Conservation (phyloP, 1,140 invertebrate genomes). For the Heliconius himera region DNA sequence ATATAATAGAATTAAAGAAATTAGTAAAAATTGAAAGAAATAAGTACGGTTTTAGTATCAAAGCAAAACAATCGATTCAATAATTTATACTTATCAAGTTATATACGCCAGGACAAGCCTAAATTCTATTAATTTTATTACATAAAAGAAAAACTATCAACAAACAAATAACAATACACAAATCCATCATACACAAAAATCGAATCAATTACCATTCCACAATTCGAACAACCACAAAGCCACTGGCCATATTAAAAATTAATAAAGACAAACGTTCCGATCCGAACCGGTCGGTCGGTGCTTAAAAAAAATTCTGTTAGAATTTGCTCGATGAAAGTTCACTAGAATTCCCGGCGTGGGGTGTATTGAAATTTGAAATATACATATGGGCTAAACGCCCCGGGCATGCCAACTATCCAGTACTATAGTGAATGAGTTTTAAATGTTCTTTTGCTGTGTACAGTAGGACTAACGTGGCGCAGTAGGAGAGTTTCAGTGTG, state of each 20-base stretch:
- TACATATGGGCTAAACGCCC: conserved; percentile 38
- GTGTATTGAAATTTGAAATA: conserved; percentile 50
- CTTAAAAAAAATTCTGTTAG: neutral
- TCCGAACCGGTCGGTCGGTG: too few relatives aligned
- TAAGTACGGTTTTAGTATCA: too few relatives aligned
- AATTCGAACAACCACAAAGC: neutral
- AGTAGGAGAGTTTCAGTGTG: neutral
- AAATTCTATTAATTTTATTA: too few relatives aligned
- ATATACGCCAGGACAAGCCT: too few relatives aligned
- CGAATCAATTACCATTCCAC: neutral
- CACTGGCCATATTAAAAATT: neutral
- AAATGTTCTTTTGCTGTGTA: neutral
- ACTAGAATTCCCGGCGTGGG: conserved; percentile 33
- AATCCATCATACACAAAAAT: neutral
- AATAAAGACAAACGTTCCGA: neutral
- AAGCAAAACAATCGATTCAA: too few relatives aligned
- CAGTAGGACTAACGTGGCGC: neutral
- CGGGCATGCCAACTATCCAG: conserved; percentile 28
- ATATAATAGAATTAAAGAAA: too few relatives aligned
- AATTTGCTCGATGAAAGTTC: conserved; percentile 35
- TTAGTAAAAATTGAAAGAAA: too few relatives aligned
- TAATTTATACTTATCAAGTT: too few relatives aligned
- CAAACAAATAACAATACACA: neutral
- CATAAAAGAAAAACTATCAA: too few relatives aligned
- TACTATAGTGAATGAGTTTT: neutral